Evolutionary conservation across 2,888 invertebrate species (phyloP), one percentile per base, ranked within the genome.

Genomic region (Parthenolecanium corni): DNA sequence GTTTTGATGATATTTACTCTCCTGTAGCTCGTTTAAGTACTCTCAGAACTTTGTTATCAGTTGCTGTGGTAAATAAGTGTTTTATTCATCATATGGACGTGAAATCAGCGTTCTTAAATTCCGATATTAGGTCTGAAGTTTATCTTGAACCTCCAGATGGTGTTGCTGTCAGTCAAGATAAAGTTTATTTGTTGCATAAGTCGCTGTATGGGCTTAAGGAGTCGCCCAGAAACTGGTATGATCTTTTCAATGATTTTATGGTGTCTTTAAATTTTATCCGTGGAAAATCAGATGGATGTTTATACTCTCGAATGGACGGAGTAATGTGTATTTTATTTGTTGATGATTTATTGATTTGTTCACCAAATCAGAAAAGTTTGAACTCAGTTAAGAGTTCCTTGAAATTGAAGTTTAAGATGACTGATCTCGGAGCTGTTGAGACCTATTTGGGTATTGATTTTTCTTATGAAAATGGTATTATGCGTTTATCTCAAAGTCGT

Each of bases 141-240:
- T 67, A 67, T 64, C 52, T 66, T 11, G 52, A 66, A 47, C 65
- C 65, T 56, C 66, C 66, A 14, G 20, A 51, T 52, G 66, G 66
- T 25, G 66, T 65, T 57, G 64, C 65, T 51, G 38, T 63, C 40
- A 57, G 52, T 11, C 52, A 65, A 11, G 16, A 47, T n/a, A 65
- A 38, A 49, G 67, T 67, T 56, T 69, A 66, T 62, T 65, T 42
- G 31, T 58, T 67, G 65, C 6, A 24, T 18, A 68, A 69, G 65
- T 44, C 68, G 5, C 62, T 69, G 20, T 68, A 68, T 58, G 68
- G 68, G 3, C 63, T 69, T 53, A 58, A 63, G 38, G 67, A 68
- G 65, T 68, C 66, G 31, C 66, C 68, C 11, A 52, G 67, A 40
- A 31, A 51, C 5, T 68, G 68, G 67, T 68, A 68, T 53, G 66